Evolutionary conservation across 2,888 invertebrate species (phyloP), one percentile per base, ranked within the genome.

Genomic region (Drosophila birchii): DNA sequence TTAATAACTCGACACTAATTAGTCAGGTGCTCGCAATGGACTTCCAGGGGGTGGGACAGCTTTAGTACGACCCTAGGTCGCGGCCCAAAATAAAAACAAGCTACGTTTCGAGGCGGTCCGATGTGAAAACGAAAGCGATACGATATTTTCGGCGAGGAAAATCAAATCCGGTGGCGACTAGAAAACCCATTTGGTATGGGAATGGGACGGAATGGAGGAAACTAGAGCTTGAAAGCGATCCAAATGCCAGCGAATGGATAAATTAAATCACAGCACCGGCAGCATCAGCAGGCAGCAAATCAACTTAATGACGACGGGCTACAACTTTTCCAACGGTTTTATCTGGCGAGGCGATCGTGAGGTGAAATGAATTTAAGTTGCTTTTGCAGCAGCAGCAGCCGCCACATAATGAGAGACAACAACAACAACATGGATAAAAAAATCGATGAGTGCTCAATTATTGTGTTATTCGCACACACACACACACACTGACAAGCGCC

Each of bases 221-320:
- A 75, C 81, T 80, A 32, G 58, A 76, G 78, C 76, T 84, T 76
- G 75, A 78, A 79, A 75, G 74, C 76, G 47, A 73, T 60, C 63
- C 66, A 26, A 81, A 69, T 66, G 61, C 64, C 64, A 60, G 64
- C 47, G 67, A 83, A 67, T 69, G 74, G 61, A 23, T 72, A 74
- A 84, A 78, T 79, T 70, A 76, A 82, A 78, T 78, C 66, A 75
- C 77, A 78, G 62, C 72, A 49, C 12, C 55, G 39, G 43, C 47
- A 51, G 20, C 49, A 49, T 32, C 49, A 49, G 29, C 29, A 29
- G 32, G 51, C 58, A 70, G 59, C 69, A 64, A 79, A 69, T 74
- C 73, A 69, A 76, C 74, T 79, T 79, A 76, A 79, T 76, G 78
- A 79, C 79, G 64, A 76, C 59, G 67, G 67, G 67, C 80, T 70